Evolutionary conservation across 2,797 vertebrate species (phyloP), one percentile per base, ranked within the genome.

Genomic region (Eremophila alpestris): DNA sequence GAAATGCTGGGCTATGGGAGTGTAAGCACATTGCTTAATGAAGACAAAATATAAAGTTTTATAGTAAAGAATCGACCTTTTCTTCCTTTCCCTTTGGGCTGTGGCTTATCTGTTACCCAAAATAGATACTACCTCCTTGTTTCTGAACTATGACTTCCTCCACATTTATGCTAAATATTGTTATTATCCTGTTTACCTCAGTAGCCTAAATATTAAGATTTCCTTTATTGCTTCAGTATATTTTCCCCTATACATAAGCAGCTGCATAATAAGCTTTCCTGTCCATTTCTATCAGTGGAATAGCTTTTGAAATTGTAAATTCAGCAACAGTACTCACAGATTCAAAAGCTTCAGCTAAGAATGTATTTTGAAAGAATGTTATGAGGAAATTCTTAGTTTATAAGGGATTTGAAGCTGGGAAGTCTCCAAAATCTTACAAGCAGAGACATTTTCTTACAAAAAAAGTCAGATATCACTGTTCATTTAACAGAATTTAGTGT

Each of bases 281-380:
- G 27, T 74, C 36, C 14, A 4, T 59, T 91, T 76, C 43, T 84
- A 9, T 64, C 41, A 49, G 36, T 32, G 38, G 29, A 90, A 60
- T n/a, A 90, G 24, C 49, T 89, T 92, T 82, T 80, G 49, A 80
- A 93, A 87, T 76, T 73, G 14, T 88, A 49, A 88, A 68, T 89
- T 40, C 34, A 68, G n/a, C 55, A 85, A 36, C n/a, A 90, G 3
- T 34, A 74, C n/a, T 68, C 49, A 49, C 26, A 63, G 26, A 82
- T 82, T 59, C 34, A 65, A 82, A 93, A 23, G n/a, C n/a, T 87
- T 85, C 49, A 87, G 20, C 62, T 41, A 51, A 89, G 43, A 92
- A 34, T 12, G 5, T 78, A 59, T 87, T 93, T 80, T 78, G 45
- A 54, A 91, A 81, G 34, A 26, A 26, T 34, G 40, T n/a, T 63